Conservation (phyloP, 2,797 vertebrate genomes). For the Notoglanidium macrostoma region DNA sequence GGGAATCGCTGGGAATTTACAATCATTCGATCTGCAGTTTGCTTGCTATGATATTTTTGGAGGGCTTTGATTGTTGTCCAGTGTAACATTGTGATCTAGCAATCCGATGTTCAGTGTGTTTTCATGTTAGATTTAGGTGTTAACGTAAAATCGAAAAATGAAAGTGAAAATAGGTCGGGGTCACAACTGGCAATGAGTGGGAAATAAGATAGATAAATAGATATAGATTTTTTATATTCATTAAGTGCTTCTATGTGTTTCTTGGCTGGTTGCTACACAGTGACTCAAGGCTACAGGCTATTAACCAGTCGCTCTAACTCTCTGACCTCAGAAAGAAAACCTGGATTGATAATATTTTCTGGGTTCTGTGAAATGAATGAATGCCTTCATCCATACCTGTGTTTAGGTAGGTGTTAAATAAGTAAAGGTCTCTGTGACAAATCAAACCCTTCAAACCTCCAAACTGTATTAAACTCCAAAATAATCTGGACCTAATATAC, state of each 20-base stretch:
- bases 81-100: not conserved
- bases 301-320: not conserved
- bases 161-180: not conserved
- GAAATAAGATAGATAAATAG: not conserved
- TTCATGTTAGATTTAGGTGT: not conserved
- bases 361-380: not conserved
- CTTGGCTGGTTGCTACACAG: not conserved
- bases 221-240: not conserved
- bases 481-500: not conserved
- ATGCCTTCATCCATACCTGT: not conserved
- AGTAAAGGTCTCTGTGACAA: not conserved
- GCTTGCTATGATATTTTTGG: too few species aligned
- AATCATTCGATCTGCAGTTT: not conserved
- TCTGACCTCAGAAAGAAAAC: not conserved
- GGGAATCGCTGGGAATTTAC: not conserved
- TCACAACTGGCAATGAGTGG: not conserved
- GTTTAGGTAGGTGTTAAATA: not conserved
- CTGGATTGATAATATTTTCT: not conserved
- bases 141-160: too few species aligned
- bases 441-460: not conserved
- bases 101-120: not conserved
- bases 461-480: not conserved
- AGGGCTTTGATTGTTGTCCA: not conserved
- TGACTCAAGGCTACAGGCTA: not conserved
- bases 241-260: not conserved